phyloP scores from a whole-genome alignment of 2,797 vertebrate genomes.

The Erpetoichthys calabaricus region DNA sequence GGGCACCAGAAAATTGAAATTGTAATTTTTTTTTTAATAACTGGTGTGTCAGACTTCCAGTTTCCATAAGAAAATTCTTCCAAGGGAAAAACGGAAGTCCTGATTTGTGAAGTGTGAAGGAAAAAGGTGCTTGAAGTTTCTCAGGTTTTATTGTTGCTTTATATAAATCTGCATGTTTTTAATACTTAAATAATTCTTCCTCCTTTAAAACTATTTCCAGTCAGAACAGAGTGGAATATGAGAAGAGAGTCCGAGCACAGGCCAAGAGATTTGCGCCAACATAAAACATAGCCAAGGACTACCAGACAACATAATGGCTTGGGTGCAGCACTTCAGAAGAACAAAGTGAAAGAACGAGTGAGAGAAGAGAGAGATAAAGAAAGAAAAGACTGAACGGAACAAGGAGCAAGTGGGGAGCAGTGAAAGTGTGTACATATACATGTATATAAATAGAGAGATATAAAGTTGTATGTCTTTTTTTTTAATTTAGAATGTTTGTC shows the following conservation, averaged over 20 bases:
- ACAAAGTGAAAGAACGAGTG: conserved; percentile 24
- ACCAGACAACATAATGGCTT: conserved; percentile 18
- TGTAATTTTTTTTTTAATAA: too few relatives aligned
- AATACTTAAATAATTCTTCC: neutral
- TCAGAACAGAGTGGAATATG: conserved; percentile 67
- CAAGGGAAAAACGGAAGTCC: too few relatives aligned
- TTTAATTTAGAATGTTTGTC: conserved; percentile 51
- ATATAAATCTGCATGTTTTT: neutral
- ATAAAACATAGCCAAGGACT: conserved; percentile 30
- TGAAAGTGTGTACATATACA: conserved; percentile 35
- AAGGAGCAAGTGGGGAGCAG: neutral
- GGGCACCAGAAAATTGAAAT: too few relatives aligned
- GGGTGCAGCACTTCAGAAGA: conserved; percentile 31
- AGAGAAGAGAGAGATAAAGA: conserved; percentile 31
- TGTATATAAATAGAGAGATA: conserved; percentile 49
- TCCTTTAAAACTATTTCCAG: conserved; percentile 22
- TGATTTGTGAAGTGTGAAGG: too few relatives aligned
- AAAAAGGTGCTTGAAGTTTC: too few relatives aligned
- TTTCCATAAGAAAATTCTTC: too few relatives aligned
- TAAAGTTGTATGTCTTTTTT: conserved; percentile 41
- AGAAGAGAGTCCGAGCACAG: conserved; percentile 58
- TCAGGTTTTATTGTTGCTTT: neutral
- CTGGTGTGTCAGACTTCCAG: too few relatives aligned
- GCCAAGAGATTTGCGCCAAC: conserved; percentile 62
- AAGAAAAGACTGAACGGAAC: conserved; percentile 2